Evolutionary conservation across 2,888 invertebrate genomes (phyloP), one percentile per base, ranked within the genome.

Genomic region (Epinotia demarniana): DNA sequence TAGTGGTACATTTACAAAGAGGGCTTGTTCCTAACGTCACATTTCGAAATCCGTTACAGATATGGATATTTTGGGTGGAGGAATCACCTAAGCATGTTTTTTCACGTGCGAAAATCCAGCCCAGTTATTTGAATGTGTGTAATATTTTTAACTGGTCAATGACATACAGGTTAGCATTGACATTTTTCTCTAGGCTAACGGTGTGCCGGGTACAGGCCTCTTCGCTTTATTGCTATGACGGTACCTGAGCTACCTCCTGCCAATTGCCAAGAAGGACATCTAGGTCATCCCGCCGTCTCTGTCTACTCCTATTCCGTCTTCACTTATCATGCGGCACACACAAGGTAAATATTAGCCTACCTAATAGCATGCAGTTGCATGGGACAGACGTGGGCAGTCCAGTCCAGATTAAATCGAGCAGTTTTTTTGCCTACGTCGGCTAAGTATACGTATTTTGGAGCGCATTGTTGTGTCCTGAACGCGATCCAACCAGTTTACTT

Each of bases 61-160:
- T 95, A 78, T 97, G 97, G 97, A 94, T 97, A 62, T 96, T 96
- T 80, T 86, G 96, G 73, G 96, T 95, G 0, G 97, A 97, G 80
- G 97, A 97, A 87, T 95, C 96, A 19, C 96, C 97, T 0, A 83
- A 84, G 12, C 90, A 96, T 80, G 94, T 95, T 0, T 96, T 96
- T 82, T 82, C 95, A 0, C 79, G 91, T 57, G 81, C 90, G 0
- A 82, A 83, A 9, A 81, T 80, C 12, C 84, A 84, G 57, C 89
- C 91, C 1, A 81, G 93, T 2, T 70, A 87, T 18, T 81, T 84
- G 2, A 86, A 93, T 43, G 94, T 95, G 79, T 92, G 95, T 77
- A 94, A 95, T 16, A 78, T 96, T n/a, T 97, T 96, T 81, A 96
- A 96, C 84, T 96, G 96, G 96, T 96, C 96, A 0, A 96, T 96